Base-by-base conservation (phyloP, 37 sponge, comb jelly and placozoan species). In the Dysidea cf. avara region DNA sequence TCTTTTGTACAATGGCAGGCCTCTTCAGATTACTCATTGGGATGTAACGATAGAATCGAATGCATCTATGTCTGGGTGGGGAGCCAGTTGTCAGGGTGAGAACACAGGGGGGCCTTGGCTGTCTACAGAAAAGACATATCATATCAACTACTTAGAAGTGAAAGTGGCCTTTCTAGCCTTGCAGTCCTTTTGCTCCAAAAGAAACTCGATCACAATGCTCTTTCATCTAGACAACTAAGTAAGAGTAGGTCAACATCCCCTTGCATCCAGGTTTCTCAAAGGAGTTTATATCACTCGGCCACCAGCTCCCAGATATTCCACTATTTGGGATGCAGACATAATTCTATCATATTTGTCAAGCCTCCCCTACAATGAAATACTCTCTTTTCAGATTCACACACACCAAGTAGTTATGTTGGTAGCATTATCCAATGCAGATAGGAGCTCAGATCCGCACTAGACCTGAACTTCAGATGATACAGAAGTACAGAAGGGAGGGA, bases 31-130 rank as follows among this genome's bases (percentile, higher is more conserved):
- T 49, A 18, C 16, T 13, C 51, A 49, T 16, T 49, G 51, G 51
- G 51, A 49, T 16, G 16, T 49, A 11, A 58, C 25, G 21, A 18
- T 58, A n/a, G n/a, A n/a, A n/a, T n/a, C 79, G 13, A 50, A 78
- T 78, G 79, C 79, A 3, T 78, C 68, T n/a, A 34, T 30, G 1
- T 21, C 9, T 49, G 69, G 69, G 1, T 78, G 79, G 79, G 79
- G 79, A 58, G 79, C 79, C 14, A 31, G 34, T 28, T 77, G 54
- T 34, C 67, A 65, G 43, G 55, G 53, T 4, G 1, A 21, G 22
- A 35, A n/a, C 28, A 49, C 77, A 31, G 64, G 65, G 31, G 64
- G 76, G 26, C 64, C 52, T 11, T 75, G 76, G 76, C 20, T 64
- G 25, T 0, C 13, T 3, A 20, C 7, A 34, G 76, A 75, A 26